Base-by-base conservation (phyloP, 2,888 invertebrate species). In the Drosophila picticornis region DNA sequence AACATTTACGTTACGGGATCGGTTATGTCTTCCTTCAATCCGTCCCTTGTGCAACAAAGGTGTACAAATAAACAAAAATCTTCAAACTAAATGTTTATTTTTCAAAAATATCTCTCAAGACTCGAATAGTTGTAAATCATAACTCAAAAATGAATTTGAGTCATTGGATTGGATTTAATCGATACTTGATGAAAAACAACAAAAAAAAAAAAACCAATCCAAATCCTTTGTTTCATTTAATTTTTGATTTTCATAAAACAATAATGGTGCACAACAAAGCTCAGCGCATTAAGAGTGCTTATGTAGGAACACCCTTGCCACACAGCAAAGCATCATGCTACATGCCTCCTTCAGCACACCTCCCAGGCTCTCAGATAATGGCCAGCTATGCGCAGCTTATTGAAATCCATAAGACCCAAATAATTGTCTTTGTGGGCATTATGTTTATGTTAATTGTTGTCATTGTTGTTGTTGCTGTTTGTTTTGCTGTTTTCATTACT, bases 391-490 rank as follows among this genome's bases (percentile, higher is more conserved):
- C 56, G 32, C 38, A 29, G 57, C 38, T 57, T 50, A 68, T 75
- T 63, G 50, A 53, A 77, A 82, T 75, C 77, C 83, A 81, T 78
- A 64, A 75, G 77, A 73, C 79, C 83, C 83, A 73, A 87, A 89
- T 89, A 89, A 89, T 87, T 84, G 89, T 89, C 70, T 66, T 76
- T 80, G 78, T 48, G 75, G 80, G 70, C 85, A 82, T 84, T 76
- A 79, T 79, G 81, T 80, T 77, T 69, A 77, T 80, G 81, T 69
- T 80, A 73, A 81, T 81, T 79, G 72, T 72, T 75, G 51, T 55
- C 66, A 46, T 58, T 59, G 53, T 72, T 51, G 22, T 22, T 51
- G 53, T 16, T 52, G 36, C 11, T 60, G 68, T 72, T 62, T 76
- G 75, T 59, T 25, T 70, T 61, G 68, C 55, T 77, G 81, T 72